A percentile compares a stretch with the other conserved stretches of the same genome.
These are phyloP conservation scores for Eriosoma lanigerum DNA, from an alignment of 1,140 invertebrate genomes.

Conservation along the genomic window DNA sequence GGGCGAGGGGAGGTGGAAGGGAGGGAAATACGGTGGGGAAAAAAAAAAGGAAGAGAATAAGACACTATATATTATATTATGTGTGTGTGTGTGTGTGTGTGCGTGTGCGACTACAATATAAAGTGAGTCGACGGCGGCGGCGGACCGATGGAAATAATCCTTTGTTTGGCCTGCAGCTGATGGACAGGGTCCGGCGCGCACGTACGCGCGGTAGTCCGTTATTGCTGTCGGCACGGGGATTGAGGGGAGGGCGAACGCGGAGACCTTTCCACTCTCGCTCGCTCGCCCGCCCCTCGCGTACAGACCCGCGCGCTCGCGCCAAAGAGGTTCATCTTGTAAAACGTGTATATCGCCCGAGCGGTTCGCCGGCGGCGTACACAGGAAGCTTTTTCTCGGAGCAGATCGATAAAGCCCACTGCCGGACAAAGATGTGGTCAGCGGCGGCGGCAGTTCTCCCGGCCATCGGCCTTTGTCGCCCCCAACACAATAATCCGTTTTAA, in stretches of 20 bases:
- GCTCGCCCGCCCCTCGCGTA: background rate
- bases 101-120: background rate
- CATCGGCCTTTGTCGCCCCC: conserved; percentile 50
- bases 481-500: conserved; percentile 51
- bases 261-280: conserved; percentile 20
- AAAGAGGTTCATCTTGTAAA: conserved; percentile 50
- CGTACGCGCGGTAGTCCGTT: conserved; percentile 32
- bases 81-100: background rate
- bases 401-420: conserved; percentile 50
- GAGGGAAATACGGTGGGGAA: background rate
- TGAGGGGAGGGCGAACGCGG: background rate
- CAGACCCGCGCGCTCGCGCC: background rate
- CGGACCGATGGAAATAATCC: conserved; percentile 50
- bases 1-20: background rate
- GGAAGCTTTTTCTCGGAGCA: conserved; percentile 31
- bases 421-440: conserved; percentile 51
- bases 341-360: conserved; percentile 16
- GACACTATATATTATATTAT: background rate
- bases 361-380: background rate
- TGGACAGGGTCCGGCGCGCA: conserved; percentile 48
- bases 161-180: conserved; percentile 51
- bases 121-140: conserved; percentile 18
- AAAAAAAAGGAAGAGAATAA: conserved; percentile 15
- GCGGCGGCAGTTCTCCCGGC: conserved; percentile 28
- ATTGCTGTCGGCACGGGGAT: background rate